Conservation (phyloP, 2,113 vertebrate genomes). For the Oxygymnocypris stewartii region DNA sequence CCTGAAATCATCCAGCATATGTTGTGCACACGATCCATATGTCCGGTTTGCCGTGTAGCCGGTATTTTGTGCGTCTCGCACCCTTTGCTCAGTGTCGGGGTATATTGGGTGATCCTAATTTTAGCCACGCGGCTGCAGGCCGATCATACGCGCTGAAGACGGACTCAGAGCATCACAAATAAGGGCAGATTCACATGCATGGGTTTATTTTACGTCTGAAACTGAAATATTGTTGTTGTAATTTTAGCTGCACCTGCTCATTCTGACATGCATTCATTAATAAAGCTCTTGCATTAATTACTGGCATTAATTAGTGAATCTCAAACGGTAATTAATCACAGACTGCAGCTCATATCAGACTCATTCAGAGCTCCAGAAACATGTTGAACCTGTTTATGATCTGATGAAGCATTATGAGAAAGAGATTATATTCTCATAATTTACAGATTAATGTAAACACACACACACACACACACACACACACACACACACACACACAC, state of each 20-base stretch:
- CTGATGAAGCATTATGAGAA: neutral
- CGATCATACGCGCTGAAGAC: neutral
- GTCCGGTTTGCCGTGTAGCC: neutral
- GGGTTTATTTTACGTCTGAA: neutral
- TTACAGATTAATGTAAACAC: neutral
- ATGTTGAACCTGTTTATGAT: neutral
- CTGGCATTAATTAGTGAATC: neutral
- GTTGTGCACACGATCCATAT: neutral
- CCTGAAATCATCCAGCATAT: neutral
- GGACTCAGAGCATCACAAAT: neutral
- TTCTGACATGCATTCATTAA: constrained; percentile 7
- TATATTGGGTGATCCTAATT: constrained; percentile 1
- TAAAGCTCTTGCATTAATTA: neutral
- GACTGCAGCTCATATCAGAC: neutral
- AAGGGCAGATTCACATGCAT: neutral
- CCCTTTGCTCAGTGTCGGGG: neutral
- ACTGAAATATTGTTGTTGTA: neutral
- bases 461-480: neutral
- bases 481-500: neutral
- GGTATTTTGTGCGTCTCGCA: neutral
- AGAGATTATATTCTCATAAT: neutral
- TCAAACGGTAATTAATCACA: neutral
- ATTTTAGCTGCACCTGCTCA: neutral
- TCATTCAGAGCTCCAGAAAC: neutral
- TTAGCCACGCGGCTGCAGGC: neutral